Evolutionary conservation across 2,888 invertebrate species (phyloP).

Genomic region (Mythimna loreyi): DNA sequence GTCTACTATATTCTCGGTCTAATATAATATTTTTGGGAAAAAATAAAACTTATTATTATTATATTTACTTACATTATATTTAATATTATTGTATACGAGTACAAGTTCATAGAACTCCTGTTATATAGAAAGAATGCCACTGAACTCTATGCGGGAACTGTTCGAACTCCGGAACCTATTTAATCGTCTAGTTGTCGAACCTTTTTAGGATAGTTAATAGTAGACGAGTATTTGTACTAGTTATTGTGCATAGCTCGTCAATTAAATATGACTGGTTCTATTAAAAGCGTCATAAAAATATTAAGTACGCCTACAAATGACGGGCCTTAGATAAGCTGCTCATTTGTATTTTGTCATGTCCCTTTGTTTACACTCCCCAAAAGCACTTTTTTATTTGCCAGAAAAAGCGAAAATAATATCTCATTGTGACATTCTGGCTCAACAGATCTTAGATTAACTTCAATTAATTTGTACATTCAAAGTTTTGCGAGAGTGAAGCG

Average conservation of each 20-base stretch:
- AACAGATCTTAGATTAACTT: conserved; percentile 59
- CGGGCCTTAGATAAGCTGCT: conserved; percentile 68
- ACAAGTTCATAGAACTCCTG: too few species aligned
- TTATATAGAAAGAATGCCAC: not conserved
- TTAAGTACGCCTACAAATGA: conserved; percentile 59
- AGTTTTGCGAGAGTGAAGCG: conserved; percentile 28
- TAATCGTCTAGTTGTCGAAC: too few species aligned
- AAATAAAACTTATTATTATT: too few species aligned
- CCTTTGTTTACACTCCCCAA: conserved; percentile 65
- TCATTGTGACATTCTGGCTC: conserved; percentile 64
- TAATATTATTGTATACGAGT: too few species aligned
- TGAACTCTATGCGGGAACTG: not conserved
- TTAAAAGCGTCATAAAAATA: conserved; percentile 62
- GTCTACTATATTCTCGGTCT: too few species aligned
- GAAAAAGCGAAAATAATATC: conserved; percentile 68
- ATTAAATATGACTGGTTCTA: conserved; percentile 23
- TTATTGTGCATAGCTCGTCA: conserved; percentile 8
- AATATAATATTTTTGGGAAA: too few species aligned
- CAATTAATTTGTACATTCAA: conserved; percentile 58
- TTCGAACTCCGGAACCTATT: not conserved
- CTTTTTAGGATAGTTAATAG: too few species aligned
- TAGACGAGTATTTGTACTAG: not conserved
- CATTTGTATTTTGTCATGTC: conserved; percentile 69
- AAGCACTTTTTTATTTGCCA: conserved; percentile 60
- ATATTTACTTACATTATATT: too few species aligned